phyloP scores from a whole-genome alignment of 1,140 invertebrate genomes.

The Apis dorsata region DNA sequence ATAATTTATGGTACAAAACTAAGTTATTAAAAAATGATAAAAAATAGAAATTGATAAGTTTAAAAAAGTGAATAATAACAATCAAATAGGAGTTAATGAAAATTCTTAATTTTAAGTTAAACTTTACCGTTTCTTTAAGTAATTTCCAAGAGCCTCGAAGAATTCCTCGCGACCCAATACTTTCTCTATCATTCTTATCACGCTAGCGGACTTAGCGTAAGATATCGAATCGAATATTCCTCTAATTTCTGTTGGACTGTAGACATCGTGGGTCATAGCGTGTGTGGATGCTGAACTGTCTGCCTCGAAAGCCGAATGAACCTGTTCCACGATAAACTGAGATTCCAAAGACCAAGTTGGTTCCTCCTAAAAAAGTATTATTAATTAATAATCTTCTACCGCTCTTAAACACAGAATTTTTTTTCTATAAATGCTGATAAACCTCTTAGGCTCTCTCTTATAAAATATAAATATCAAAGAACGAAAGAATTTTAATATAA shows the following conservation, averaged over 20 bases:
- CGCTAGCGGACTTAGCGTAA: conserved; percentile 90
- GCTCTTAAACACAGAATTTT: not conserved
- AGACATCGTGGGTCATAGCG: conserved; percentile 85
- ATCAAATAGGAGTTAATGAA: too few species aligned
- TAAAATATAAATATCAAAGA: too few species aligned
- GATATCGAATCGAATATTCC: conserved; percentile 92
- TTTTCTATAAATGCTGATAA: too few species aligned
- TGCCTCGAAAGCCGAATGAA: conserved; percentile 85
- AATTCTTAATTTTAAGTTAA: not conserved
- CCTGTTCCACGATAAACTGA: conserved; percentile 87
- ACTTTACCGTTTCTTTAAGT: conserved; percentile 81
- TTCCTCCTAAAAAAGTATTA: not conserved
- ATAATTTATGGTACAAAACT: too few species aligned
- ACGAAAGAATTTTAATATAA: too few species aligned
- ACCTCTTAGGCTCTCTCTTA: too few species aligned
- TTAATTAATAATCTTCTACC: not conserved
- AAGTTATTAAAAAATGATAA: too few species aligned
- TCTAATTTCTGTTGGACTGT: conserved; percentile 87
- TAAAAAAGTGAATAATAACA: too few species aligned
- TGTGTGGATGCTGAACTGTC: conserved; percentile 89
- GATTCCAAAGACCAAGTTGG: conserved; percentile 81
- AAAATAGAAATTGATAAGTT: too few species aligned
- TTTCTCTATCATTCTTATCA: conserved; percentile 91
- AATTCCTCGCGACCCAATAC: conserved; percentile 87
- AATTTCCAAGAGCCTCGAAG: conserved; percentile 83